Conservation (phyloP, 2,113 vertebrate genomes). For the Alexandromys fortis region DNA sequence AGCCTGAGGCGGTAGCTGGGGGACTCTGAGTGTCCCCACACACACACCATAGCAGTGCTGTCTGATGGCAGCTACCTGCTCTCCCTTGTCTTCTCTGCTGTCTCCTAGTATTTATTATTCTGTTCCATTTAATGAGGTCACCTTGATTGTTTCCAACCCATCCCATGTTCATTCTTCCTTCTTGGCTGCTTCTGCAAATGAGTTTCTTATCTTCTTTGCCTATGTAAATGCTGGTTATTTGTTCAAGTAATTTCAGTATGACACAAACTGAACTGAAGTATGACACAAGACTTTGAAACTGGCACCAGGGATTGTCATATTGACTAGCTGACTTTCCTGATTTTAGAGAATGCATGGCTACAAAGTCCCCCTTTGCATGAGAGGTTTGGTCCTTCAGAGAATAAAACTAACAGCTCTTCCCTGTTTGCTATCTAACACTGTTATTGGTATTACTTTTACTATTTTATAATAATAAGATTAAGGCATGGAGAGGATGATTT, state of each 20-base stretch:
- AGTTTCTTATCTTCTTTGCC: background rate
- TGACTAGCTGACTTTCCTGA: background rate
- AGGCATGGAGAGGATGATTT: background rate
- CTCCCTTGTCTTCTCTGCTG: background rate
- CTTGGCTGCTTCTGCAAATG: constrained; percentile 9
- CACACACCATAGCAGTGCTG: background rate
- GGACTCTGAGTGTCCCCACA: background rate
- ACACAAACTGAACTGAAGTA: background rate
- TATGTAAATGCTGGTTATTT: background rate
- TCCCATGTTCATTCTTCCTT: background rate
- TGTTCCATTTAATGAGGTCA: background rate
- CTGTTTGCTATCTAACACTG: background rate
- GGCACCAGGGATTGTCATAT: background rate
- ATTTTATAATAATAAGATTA: background rate
- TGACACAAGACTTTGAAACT: background rate
- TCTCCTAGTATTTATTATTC: background rate
- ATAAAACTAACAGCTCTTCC: background rate
- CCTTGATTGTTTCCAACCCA: background rate
- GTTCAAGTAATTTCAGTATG: background rate
- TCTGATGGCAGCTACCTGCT: accelerated
- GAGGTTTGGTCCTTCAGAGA: background rate
- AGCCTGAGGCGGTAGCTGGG: background rate
- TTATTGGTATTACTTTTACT: background rate
- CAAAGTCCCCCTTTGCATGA: background rate
- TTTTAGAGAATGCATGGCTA: background rate